Base-by-base conservation (phyloP, 1,140 invertebrate species). In the Orchesella cincta region DNA sequence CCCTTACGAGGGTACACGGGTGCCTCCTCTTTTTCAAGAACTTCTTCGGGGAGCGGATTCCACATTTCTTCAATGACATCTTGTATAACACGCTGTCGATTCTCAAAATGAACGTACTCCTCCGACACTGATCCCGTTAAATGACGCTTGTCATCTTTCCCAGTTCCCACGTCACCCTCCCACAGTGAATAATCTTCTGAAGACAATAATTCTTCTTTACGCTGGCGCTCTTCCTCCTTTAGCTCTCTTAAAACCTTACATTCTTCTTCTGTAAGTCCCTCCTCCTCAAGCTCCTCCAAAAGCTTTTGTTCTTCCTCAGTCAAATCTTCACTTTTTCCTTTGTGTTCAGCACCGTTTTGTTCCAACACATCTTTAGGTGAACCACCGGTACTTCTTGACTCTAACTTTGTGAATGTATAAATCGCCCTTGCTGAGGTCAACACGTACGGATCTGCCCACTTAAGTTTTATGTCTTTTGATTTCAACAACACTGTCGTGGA, bases 21-120 rank as follows among this genome's bases (percentile, higher is more conserved):
- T 16, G 5, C 8, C 33, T 67, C 62, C 29, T 67, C 72, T n/a
- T 2, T 1, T 35, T 62, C 31, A 71, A 74, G 26, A 29, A 31
- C n/a, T 12, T 8, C 8, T 73, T 78, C n/a, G 16, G 52, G 52
- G 0, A 74, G 28, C 3, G 80, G 80, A 46, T 81, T 70, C 80
- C 76, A 78, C 46, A 75, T 23, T 36, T 79, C 76, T 23, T 81
- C 80, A 39, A 73, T 78, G 0, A 79, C 78, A 76, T 79, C 80
- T 71, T 79, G 80, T 35, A 81, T 76, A 36, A 81, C 64, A 23
- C 74, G 28, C 34, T 72, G 57, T 26, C 57, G 23, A 73, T 81
- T 75, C 67, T 77, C 46, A 57, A 81, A 81, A 0, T 75, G 46
- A 26, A 72, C 36, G 51, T 72, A 72, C 0, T 73, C 76, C n/a